Evolutionary conservation across 2,888 invertebrate species (phyloP).

Genomic region (Bellardia pandia): DNA sequence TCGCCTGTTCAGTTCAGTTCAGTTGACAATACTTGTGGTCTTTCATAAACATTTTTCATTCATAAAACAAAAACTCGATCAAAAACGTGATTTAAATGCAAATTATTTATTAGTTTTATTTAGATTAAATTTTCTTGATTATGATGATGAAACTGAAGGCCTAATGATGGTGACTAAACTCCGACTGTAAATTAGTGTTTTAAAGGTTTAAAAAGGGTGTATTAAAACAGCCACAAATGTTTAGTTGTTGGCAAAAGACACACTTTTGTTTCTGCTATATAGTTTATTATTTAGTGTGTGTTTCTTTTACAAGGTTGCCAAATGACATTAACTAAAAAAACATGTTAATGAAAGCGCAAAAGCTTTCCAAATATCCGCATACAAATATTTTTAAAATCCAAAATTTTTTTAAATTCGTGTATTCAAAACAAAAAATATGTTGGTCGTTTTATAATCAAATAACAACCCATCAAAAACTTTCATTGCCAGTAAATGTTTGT

Average conservation of each 20-base stretch:
- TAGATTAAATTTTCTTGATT: conserved; percentile 32
- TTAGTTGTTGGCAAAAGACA: conserved; percentile 21
- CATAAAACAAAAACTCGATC: conserved; percentile 64
- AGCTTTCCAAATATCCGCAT: too few relatives aligned
- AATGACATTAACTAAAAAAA: neutral
- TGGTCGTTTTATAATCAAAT: too few relatives aligned
- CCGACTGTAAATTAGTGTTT: neutral
- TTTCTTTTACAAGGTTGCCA: neutral
- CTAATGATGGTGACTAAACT: conserved; percentile 32
- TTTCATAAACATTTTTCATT: conserved; percentile 62
- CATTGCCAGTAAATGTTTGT: too few relatives aligned
- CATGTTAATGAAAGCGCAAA: too few relatives aligned
- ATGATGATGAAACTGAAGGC: conserved; percentile 19
- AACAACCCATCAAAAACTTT: too few relatives aligned
- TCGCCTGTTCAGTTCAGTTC: conserved; percentile 34
- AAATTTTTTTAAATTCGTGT: too few relatives aligned
- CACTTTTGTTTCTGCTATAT: neutral
- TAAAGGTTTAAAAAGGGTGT: conserved; percentile 5
- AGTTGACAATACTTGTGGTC: conserved; percentile 49
- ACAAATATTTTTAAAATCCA: too few relatives aligned
- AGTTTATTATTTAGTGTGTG: neutral
- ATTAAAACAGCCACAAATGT: neutral
- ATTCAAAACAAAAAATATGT: too few relatives aligned
- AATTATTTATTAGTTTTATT: conserved; percentile 25
- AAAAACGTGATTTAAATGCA: conserved; percentile 65